Conservation (phyloP, 2,888 invertebrate species). For the Noctua comes region DNA sequence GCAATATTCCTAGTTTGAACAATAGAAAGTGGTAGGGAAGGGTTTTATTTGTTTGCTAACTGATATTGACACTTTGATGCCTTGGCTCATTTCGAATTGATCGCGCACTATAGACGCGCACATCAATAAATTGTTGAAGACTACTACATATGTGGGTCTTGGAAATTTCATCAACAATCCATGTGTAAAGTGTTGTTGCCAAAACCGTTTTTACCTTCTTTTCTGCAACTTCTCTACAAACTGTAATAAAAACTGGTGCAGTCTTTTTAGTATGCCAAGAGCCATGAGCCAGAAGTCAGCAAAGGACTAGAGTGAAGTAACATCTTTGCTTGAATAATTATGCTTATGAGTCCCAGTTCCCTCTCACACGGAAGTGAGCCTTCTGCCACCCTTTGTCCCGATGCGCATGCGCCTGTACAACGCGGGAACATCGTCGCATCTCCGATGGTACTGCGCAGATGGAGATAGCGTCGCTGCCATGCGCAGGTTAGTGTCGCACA, state of each 20-base stretch:
- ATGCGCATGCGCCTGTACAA: conserved; percentile 23
- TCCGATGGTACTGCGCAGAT: conserved; percentile 55
- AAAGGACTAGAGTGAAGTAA: background rate
- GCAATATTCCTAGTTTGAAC: background rate
- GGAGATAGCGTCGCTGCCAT: conserved; percentile 62
- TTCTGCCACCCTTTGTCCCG: conserved; percentile 31
- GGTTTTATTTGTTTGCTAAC: background rate
- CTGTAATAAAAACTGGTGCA: background rate
- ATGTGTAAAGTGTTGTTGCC: background rate
- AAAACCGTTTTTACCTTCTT: background rate
- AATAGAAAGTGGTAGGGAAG: background rate
- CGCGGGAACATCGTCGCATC: conserved; percentile 49
- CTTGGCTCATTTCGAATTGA: background rate
- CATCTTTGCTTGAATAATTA: background rate
- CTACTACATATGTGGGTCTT: background rate
- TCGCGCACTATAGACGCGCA: background rate
- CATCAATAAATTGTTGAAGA: background rate
- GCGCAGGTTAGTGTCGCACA: conserved; percentile 50
- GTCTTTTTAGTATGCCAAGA: background rate
- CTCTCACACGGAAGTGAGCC: conserved; percentile 23
- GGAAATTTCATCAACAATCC: background rate
- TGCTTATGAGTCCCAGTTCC: conserved; percentile 20
- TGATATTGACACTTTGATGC: too few relatives aligned
- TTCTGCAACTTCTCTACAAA: background rate
- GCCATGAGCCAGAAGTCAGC: background rate